A percentile compares a stretch with the other conserved stretches of the same genome.
phyloP scores from a whole-genome alignment of 1,140 invertebrate species.

The Eubasilissa regina region DNA sequence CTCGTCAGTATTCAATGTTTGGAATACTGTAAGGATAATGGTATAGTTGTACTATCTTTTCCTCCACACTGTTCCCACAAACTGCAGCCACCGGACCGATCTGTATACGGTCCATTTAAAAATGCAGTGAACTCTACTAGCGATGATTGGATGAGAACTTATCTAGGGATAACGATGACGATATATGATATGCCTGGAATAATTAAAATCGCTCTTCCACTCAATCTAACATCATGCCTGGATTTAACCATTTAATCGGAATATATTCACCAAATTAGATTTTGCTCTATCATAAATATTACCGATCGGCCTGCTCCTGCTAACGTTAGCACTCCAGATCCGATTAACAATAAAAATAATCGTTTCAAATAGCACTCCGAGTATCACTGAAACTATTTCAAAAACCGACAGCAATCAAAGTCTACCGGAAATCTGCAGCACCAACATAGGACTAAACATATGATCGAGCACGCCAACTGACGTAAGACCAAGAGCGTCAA shows the following conservation, averaged over 20 bases:
- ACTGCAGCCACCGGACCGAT: slow-evolving; percentile 67
- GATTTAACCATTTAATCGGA: slow-evolving; percentile 66
- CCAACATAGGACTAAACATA: too few relatives aligned
- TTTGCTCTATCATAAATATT: slow-evolving; percentile 53
- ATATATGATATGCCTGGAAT: slow-evolving; percentile 70
- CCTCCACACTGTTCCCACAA: slow-evolving; percentile 63
- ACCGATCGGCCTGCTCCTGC: background rate
- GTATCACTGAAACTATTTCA: too few relatives aligned
- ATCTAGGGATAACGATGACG: slow-evolving; percentile 69
- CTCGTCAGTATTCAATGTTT: slow-evolving; percentile 9
- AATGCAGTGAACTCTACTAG: slow-evolving; percentile 63
- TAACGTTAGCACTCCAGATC: too few relatives aligned
- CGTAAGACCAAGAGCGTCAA: too few relatives aligned
- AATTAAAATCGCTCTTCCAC: slow-evolving; percentile 63
- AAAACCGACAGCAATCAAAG: too few relatives aligned
- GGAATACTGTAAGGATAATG: slow-evolving; percentile 63
- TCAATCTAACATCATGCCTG: slow-evolving; percentile 67
- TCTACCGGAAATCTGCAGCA: too few relatives aligned
- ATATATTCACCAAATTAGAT: slow-evolving; percentile 64
- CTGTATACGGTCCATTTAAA: slow-evolving; percentile 66
- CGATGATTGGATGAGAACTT: slow-evolving; percentile 67
- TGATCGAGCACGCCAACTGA: too few relatives aligned
- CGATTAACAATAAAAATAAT: too few relatives aligned
- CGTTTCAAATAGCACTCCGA: too few relatives aligned
- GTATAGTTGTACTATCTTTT: slow-evolving; percentile 64